Evolutionary conservation across 2,797 vertebrate genomes (phyloP).

Genomic region (Oreochromis mossambicus): DNA sequence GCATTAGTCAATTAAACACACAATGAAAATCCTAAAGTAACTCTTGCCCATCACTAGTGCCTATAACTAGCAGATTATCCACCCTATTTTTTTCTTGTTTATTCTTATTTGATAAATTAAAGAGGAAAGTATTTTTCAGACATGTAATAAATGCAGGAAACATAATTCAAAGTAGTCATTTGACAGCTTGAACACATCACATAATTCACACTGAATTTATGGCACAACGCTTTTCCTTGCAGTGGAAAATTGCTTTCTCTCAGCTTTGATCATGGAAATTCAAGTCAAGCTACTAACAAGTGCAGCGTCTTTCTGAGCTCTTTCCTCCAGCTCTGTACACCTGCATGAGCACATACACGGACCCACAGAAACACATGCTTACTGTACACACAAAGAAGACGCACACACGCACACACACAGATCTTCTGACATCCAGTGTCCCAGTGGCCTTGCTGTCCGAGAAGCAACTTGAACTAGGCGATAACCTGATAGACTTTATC

Average conservation of each 20-base stretch:
- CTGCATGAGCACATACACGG: background rate
- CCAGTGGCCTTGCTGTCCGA: conserved; percentile 83
- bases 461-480: conserved; percentile 89
- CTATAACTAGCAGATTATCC: conserved; percentile 13
- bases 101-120: background rate
- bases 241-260: background rate
- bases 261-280: background rate
- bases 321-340: background rate
- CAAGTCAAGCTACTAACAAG: background rate
- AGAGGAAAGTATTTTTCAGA: background rate
- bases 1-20: conserved; percentile 78
- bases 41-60: conserved; percentile 42
- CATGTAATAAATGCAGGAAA: background rate
- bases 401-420: conserved; percentile 10
- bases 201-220: background rate
- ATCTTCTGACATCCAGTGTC: conserved; percentile 75
- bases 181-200: background rate
- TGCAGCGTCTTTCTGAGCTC: background rate
- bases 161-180: background rate
- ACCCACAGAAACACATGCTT: background rate
- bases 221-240: background rate
- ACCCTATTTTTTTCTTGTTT: conserved; percentile 4
- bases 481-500: conserved; percentile 99
- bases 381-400: background rate
- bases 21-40: conserved; percentile 47